These are phyloP conservation scores for Micromesistius poutassou DNA, from an alignment of 2,797 vertebrate genomes.

Conservation along the genomic window DNA sequence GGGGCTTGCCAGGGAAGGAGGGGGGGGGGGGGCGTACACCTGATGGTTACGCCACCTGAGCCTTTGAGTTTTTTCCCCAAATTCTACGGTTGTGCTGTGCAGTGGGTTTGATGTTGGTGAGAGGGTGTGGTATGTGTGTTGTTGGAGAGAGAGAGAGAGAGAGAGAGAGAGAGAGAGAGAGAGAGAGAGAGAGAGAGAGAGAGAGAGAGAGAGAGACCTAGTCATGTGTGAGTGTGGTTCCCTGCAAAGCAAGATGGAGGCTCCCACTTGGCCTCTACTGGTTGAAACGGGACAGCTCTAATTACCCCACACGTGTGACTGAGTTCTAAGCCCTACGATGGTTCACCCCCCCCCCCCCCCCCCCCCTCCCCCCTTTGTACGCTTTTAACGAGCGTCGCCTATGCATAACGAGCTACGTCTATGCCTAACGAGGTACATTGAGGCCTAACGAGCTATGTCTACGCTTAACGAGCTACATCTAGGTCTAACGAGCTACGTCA, in stretches of 20 bases:
- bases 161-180: conserved; percentile 5
- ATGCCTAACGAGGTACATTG: no score
- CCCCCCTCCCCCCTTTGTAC: not conserved
- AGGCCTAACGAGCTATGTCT: not conserved
- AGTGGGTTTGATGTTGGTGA: no score
- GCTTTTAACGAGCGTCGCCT: conserved; percentile 51
- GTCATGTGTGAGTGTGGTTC: not conserved
- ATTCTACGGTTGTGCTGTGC: not conserved
- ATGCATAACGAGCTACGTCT: conserved; percentile 14
- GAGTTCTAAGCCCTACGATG: conserved; percentile 41
- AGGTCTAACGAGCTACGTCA: no score
- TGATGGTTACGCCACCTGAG: not conserved
- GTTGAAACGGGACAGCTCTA: conserved; percentile 64
- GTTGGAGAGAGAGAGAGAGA: not conserved
- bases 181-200: conserved; percentile 22
- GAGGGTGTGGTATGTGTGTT: no score
- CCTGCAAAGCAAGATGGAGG: conserved; percentile 54
- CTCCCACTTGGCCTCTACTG: conserved; percentile 52
- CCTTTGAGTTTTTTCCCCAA: not conserved
- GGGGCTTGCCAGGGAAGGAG: not conserved
- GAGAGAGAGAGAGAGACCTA: conserved; percentile 29
- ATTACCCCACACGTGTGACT: conserved; percentile 62
- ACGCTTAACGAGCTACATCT: no score
- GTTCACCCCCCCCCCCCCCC: not conserved
- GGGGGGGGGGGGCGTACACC: not conserved